These are phyloP conservation scores for Dreissena rostriformis DNA, from an alignment of 1,140 invertebrate species.

Conservation along the genomic window DNA sequence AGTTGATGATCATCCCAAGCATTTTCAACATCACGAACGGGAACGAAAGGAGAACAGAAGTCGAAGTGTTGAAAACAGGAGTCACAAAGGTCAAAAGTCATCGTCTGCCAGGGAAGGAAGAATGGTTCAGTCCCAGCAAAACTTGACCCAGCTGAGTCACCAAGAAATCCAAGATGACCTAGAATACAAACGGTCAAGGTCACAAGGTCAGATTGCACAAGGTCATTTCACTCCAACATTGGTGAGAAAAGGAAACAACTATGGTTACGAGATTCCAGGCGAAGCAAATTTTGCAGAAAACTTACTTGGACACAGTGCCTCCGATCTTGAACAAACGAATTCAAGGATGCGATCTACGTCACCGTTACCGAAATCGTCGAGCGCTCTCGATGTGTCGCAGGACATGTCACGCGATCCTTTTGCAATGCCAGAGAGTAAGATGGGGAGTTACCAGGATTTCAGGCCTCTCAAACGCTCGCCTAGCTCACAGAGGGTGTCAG, in stretches of 20 bases:
- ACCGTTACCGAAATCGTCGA: constrained; percentile 1
- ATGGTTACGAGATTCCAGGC: neutral
- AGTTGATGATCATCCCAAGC: neutral
- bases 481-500: constrained; percentile 28
- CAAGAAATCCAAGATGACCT: neutral
- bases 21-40: neutral
- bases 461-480: constrained; percentile 18
- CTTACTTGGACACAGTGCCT: neutral
- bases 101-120: neutral
- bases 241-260: constrained; percentile 8
- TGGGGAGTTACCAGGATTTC: constrained; percentile 52
- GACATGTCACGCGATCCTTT: neutral
- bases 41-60: neutral
- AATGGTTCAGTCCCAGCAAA: constrained; percentile 39
- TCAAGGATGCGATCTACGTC: neutral
- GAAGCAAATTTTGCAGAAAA: constrained; percentile 2
- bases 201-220: neutral
- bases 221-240: constrained; percentile 26
- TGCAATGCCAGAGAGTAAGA: constrained; percentile 38
- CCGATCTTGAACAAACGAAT: neutral
- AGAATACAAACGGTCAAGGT: constrained; percentile 20
- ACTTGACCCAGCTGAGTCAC: neutral
- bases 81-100: neutral
- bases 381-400: neutral
- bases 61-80: neutral